Evolutionary conservation across 2,888 invertebrate species (phyloP).

Genomic region (Mesopsocus fuscifrons): DNA sequence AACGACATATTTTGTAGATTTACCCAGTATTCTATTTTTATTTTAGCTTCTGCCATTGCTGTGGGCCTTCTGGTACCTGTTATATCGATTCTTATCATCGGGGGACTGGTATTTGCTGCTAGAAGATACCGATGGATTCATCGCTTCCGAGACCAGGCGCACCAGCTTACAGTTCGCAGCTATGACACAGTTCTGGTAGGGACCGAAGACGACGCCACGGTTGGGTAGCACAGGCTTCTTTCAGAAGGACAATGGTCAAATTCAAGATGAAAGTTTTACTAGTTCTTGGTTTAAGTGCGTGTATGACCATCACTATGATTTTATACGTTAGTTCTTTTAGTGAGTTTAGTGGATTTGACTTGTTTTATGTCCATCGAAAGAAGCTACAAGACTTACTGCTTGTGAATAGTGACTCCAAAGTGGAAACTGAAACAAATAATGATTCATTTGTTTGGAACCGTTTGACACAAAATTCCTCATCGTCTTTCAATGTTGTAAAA

Average conservation of each 20-base stretch:
- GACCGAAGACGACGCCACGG: neutral
- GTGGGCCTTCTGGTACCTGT: conserved; percentile 6
- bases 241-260: neutral
- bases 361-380: no score
- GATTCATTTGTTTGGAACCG: no score
- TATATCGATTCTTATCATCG: neutral
- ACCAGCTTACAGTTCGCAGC: neutral
- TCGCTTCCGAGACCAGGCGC: conserved; percentile 1
- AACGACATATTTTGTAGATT: no score
- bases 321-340: conserved; percentile 1
- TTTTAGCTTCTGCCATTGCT: conserved; percentile 6
- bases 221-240: neutral
- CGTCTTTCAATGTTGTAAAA: no score
- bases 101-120: conserved; percentile 4
- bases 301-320: neutral
- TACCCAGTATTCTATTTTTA: neutral
- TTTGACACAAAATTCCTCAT: no score
- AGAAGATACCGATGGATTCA: conserved; percentile 4
- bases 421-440: no score
- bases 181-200: conserved; percentile 6
- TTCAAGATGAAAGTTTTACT: conserved; percentile 6
- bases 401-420: no score
- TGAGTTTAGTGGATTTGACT: no score
- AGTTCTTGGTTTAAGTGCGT: neutral
- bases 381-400: no score